Base-by-base conservation (phyloP, 2,797 vertebrate genomes). In the Eospalax fontanierii region DNA sequence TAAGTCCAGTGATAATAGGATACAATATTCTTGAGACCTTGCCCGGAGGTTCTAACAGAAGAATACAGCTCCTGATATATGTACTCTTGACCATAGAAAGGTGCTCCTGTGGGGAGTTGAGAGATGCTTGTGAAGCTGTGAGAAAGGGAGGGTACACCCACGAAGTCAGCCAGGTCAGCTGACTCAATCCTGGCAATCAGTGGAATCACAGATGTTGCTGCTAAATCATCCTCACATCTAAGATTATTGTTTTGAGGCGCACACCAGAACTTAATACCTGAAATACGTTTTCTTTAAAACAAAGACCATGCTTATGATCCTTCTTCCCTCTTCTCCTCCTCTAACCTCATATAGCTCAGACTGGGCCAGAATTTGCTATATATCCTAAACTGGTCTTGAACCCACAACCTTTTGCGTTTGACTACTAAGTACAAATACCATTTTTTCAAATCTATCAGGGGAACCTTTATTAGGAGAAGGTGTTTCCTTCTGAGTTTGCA, bases 241-340 rank as follows among this genome's bases (percentile, higher is more conserved):
- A 21, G 46, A 82, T 35, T 81, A 73, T 84, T 59, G 74, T 70
- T 82, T 95, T 90, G 57, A 93, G 73, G 8, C 24, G 6, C 28
- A 83, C 5, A 30, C 28, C 10, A 66, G 80, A 76, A 63, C 30
- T 90, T 97, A 50, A 26, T 61, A 61, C 70, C 88, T 84, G 89
- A 78, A 6, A 76, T 35, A 65, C 2, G 1, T 82, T 83, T 65
- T 88, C n/a, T 75, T 91, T 5, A 57, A 75, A 78, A 38, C 79
- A 89, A 94, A 91, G 63, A 79, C 11, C 40, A 7, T 61, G 65
- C 65, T 10, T 66, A 2, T n/a, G 19, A 2, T 46, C 38, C 22
- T 28, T 21, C 26, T 57, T 40, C 40, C 54, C 11, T 74, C 54
- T 19, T 5, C 33, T 1, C 3, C 6, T 24, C 6, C 14, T 26